Percentiles rank a stretch among this genome's conserved stretches.
Conservation (phyloP, 2,888 invertebrate genomes). For the Thera obeliscata region DNA sequence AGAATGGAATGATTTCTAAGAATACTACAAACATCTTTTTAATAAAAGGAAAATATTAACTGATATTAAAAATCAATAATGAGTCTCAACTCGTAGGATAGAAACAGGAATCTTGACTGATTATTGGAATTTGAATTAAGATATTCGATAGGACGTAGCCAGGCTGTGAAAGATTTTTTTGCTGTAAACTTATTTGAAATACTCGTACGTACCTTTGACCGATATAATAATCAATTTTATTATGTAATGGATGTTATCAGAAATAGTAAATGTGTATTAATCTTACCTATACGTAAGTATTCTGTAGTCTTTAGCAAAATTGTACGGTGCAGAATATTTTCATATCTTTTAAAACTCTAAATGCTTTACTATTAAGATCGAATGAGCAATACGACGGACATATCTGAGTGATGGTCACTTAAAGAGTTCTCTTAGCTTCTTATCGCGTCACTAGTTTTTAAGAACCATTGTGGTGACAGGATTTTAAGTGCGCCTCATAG, state of each 20-base stretch:
- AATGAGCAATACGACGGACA: too few relatives aligned
- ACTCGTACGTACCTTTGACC: conserved; percentile 17
- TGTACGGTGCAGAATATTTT: background rate
- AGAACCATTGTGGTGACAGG: too few relatives aligned
- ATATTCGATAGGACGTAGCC: conserved; percentile 21
- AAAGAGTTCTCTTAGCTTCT: too few relatives aligned
- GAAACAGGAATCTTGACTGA: conserved; percentile 29
- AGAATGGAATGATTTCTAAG: background rate
- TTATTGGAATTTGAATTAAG: conserved; percentile 25
- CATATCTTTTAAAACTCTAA: background rate
- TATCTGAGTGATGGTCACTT: too few relatives aligned
- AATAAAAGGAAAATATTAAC: background rate
- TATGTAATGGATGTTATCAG: conserved; percentile 7
- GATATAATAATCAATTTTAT: conserved; percentile 10
- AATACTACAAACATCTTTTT: background rate
- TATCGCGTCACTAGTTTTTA: too few relatives aligned
- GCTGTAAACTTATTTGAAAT: conserved; percentile 6
- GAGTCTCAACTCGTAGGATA: conserved; percentile 11
- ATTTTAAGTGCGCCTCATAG: too few relatives aligned
- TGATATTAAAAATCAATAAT: conserved; percentile 8
- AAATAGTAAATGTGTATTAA: background rate
- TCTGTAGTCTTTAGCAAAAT: background rate
- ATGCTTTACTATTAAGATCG: too few relatives aligned
- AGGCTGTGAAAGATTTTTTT: conserved; percentile 7
- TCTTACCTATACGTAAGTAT: background rate